A percentile compares a stretch with the other conserved stretches of the same genome.
These are phyloP conservation scores for Ormyrus thymus DNA, from an alignment of 2,888 invertebrate genomes.

Conservation along the genomic window DNA sequence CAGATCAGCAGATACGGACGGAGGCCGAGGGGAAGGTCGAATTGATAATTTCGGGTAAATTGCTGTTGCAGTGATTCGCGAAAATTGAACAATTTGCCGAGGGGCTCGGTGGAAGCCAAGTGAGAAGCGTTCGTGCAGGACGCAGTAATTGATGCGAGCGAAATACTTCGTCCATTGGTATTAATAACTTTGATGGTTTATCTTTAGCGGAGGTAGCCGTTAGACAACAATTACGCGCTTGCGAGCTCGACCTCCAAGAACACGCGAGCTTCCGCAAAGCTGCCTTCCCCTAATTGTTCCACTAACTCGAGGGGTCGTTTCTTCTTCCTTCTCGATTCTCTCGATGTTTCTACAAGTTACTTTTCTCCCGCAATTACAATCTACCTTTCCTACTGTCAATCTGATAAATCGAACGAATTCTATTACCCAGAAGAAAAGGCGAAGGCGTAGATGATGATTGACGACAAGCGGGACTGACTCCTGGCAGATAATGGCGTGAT, in stretches of 20 bases:
- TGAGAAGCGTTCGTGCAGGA: constrained; percentile 36
- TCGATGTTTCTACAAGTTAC: not conserved
- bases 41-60: constrained; percentile 26
- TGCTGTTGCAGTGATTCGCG: constrained; percentile 8
- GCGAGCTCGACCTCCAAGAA: constrained; percentile 43
- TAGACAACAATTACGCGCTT: constrained; percentile 58
- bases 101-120: constrained; percentile 7
- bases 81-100: constrained; percentile 50
- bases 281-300: constrained; percentile 56
- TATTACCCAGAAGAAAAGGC: not conserved
- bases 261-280: constrained; percentile 61
- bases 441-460: not conserved
- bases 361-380: not conserved
- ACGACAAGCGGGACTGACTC: constrained; percentile 55
- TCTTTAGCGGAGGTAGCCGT: constrained; percentile 57
- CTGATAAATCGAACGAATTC: too few species aligned
- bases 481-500: constrained; percentile 72
- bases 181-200: constrained; percentile 58
- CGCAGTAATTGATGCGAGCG: constrained; percentile 38
- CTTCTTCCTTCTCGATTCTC: constrained; percentile 28
- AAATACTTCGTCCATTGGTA: constrained; percentile 45
- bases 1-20: too few species aligned
- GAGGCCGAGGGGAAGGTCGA: constrained; percentile 50
- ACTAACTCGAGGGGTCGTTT: constrained; percentile 46
- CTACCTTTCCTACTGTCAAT: too few species aligned